Evolutionary conservation across 1,140 invertebrate genomes (phyloP).

Genomic region (Drosophila pseudoobscura): DNA sequence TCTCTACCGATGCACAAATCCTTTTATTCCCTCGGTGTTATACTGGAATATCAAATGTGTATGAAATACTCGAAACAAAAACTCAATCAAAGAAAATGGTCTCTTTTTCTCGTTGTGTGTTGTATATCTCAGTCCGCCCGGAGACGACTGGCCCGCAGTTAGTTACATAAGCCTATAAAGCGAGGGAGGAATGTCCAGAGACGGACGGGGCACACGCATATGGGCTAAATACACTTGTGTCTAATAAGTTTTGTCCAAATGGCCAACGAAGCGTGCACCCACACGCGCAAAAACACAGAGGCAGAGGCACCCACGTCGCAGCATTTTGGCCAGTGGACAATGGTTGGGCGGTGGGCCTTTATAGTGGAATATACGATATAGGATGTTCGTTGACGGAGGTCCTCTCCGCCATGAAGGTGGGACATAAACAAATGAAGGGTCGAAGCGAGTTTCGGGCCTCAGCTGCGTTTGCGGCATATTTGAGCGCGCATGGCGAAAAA

Average conservation of each 20-base stretch:
- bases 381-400: too few relatives aligned
- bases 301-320: slow-evolving; percentile 15
- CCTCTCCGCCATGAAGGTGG: background rate
- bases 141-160: slow-evolving; percentile 49
- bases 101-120: slow-evolving; percentile 5
- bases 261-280: slow-evolving; percentile 62
- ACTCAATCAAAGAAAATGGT: too few relatives aligned
- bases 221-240: slow-evolving; percentile 77
- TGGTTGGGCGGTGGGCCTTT: background rate
- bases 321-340: slow-evolving; percentile 1
- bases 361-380: too few relatives aligned
- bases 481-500: slow-evolving; percentile 70
- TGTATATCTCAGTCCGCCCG: slow-evolving; percentile 19
- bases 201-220: slow-evolving; percentile 40
- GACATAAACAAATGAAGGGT: slow-evolving; percentile 69
- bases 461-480: slow-evolving; percentile 74
- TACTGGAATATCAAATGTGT: too few relatives aligned
- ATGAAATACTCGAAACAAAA: too few relatives aligned
- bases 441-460: slow-evolving; percentile 41
- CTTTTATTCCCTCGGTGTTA: too few relatives aligned
- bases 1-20: too few relatives aligned
- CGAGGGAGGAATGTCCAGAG: background rate
- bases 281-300: slow-evolving; percentile 27
- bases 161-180: slow-evolving; percentile 49
- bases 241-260: slow-evolving; percentile 79